A percentile compares a stretch with the other conserved stretches of the same genome.
These are phyloP conservation scores for Bubo bubo DNA, from an alignment of 2,113 vertebrate species.

Conservation along the genomic window DNA sequence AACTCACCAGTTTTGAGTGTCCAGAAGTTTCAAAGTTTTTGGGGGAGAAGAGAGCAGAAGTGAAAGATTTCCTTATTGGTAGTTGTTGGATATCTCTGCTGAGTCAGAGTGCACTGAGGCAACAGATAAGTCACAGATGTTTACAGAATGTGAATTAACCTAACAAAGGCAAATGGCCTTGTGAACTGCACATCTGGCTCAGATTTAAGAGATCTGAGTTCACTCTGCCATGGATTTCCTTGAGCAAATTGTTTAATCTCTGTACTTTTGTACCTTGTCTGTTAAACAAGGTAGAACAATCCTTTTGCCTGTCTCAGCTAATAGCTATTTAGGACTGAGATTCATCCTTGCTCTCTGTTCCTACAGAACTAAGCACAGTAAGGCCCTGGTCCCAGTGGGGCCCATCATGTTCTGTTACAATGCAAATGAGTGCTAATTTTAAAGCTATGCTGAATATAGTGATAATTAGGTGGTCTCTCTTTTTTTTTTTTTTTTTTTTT, in stretches of 20 bases:
- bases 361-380: not conserved
- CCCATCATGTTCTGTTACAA: not conserved
- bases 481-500: not conserved
- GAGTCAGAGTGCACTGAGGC: not conserved
- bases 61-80: not conserved
- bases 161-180: conserved; percentile 9
- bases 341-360: not conserved
- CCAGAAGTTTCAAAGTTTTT: not conserved
- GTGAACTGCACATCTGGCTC: conserved; percentile 13
- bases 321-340: not conserved
- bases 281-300: conserved; percentile 35
- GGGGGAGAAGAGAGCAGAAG: not conserved
- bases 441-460: not conserved
- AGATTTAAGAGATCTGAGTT: conserved; percentile 3
- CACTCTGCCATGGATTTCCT: conserved; percentile 5
- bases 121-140: conserved; percentile 8
- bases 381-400: not conserved
- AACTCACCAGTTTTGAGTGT: not conserved
- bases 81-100: not conserved
- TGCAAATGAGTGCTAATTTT: not conserved
- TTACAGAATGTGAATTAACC: conserved; percentile 16
- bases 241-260: conserved; percentile 44
- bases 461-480: not conserved
- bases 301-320: not conserved
- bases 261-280: not conserved